Percentiles rank a stretch among this genome's conserved stretches.
Evolutionary conservation across 2,888 invertebrate species (phyloP).

Genomic region (Mesopsocus fuscifrons): DNA sequence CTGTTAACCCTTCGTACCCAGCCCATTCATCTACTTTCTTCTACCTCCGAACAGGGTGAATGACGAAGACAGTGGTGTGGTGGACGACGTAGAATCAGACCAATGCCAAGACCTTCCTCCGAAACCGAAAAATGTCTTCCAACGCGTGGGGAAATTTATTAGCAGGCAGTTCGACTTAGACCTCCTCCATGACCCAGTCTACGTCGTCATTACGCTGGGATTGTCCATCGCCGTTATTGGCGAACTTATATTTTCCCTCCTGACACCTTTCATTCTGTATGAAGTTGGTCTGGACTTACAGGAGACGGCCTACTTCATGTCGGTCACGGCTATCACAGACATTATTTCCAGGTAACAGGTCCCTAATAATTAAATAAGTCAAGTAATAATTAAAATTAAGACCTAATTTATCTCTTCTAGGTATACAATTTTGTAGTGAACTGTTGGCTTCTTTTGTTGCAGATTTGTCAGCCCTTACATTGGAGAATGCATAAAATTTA

Average conservation of each 20-base stretch:
- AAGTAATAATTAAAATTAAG: no score
- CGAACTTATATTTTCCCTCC: constrained; percentile 45
- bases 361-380: no score
- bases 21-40: no score
- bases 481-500: constrained; percentile 38
- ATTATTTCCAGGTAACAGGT: constrained; percentile 15
- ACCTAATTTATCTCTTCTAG: no score
- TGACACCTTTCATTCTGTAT: constrained; percentile 43
- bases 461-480: constrained; percentile 44
- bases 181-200: constrained; percentile 43
- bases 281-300: constrained; percentile 38
- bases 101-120: no score
- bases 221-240: constrained; percentile 46
- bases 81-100: no score
- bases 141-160: no score
- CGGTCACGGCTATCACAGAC: constrained; percentile 35
- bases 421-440: no score
- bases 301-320: constrained; percentile 41
- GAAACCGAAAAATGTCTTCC: no score
- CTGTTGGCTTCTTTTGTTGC: constrained; percentile 27
- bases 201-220: constrained; percentile 45
- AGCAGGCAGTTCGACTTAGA: constrained; percentile 43
- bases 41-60: no score
- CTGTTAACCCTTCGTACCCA: no score
- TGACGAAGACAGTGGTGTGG: no score